A percentile compares a stretch with the other conserved stretches of the same genome.
These are phyloP conservation scores for Catharus ustulatus DNA, from an alignment of 2,797 vertebrate genomes.

Conservation along the genomic window DNA sequence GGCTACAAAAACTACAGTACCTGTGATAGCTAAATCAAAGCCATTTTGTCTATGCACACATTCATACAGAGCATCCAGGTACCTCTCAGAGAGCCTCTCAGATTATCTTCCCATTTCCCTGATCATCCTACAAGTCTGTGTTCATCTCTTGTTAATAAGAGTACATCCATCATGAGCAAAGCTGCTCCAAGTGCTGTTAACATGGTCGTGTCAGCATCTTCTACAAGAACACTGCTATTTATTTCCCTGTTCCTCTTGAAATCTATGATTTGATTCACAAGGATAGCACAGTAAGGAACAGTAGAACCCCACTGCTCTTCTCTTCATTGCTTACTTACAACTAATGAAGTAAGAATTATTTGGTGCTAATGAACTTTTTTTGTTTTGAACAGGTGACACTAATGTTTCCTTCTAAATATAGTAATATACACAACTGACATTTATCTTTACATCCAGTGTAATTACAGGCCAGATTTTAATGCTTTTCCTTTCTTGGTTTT, in stretches of 20 bases:
- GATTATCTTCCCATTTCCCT: not conserved
- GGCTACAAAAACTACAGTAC: accelerated
- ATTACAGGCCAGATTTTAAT: not conserved
- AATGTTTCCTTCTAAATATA: not conserved
- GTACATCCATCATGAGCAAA: not conserved
- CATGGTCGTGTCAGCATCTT: not conserved
- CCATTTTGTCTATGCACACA: not conserved
- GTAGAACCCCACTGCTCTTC: not conserved
- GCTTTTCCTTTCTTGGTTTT: not conserved
- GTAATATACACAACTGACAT: not conserved
- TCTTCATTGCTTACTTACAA: not conserved
- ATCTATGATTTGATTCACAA: not conserved
- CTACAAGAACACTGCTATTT: not conserved
- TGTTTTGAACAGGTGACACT: not conserved
- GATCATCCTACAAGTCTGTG: not conserved
- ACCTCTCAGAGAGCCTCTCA: not conserved
- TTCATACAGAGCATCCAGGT: not conserved
- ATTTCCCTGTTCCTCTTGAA: not conserved
- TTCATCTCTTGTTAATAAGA: not conserved
- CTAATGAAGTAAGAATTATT: not conserved
- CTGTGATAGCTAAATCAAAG: not conserved
- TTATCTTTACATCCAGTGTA: not conserved
- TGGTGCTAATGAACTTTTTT: not conserved
- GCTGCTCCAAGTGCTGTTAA: not conserved
- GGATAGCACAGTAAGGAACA: not conserved